These are phyloP conservation scores for Gasterosteus nipponicus DNA, from an alignment of 2,113 vertebrate species.

Conservation along the genomic window DNA sequence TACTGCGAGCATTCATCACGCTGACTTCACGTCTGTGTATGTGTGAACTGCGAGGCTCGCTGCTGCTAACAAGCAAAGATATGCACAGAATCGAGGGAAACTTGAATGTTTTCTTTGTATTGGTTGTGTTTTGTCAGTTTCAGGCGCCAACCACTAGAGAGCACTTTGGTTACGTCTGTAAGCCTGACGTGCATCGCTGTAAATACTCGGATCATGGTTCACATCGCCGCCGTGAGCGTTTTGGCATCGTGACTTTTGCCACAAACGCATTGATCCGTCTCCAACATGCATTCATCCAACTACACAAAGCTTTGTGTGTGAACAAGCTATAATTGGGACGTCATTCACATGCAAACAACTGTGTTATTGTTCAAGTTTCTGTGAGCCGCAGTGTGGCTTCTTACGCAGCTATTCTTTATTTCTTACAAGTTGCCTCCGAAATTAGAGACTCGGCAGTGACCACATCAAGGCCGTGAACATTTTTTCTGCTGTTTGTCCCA, in stretches of 20 bases:
- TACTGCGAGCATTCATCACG: slow-evolving; percentile 32
- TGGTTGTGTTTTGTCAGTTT: slow-evolving; percentile 9
- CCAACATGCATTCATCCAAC: background rate
- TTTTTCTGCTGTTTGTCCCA: background rate
- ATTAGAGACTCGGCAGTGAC: background rate
- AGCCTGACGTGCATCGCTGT: background rate
- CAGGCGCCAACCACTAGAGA: slow-evolving; percentile 35
- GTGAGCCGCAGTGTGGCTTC: background rate
- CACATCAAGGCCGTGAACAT: background rate
- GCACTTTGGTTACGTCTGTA: slow-evolving; percentile 24
- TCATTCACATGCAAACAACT: background rate
- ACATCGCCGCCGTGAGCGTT: background rate
- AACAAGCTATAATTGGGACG: background rate
- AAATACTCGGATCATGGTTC: background rate
- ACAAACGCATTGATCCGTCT: background rate
- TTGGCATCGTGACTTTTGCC: slow-evolving; percentile 20
- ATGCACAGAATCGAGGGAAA: background rate
- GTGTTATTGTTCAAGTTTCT: background rate
- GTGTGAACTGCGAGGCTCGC: slow-evolving; percentile 3
- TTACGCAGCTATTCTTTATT: background rate
- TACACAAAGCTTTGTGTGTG: background rate
- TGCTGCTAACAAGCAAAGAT: background rate
- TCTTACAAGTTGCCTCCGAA: background rate
- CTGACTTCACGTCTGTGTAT: background rate
- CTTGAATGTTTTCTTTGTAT: background rate